Evolutionary conservation across 2,888 invertebrate species (phyloP).

Genomic region (Maniola hyperantus): DNA sequence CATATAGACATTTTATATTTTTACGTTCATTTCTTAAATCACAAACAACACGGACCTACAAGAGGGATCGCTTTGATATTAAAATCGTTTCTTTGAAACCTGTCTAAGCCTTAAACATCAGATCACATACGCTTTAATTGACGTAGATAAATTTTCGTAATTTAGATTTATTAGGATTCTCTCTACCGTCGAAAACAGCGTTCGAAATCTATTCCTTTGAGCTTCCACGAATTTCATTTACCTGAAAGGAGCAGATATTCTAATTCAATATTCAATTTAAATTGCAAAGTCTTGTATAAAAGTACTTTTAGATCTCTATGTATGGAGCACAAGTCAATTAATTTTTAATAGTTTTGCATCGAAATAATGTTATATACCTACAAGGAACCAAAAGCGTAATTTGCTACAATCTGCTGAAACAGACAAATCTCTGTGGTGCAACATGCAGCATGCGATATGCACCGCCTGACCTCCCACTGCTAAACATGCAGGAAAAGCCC

Average conservation of each 20-base stretch:
- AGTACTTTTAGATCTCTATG: constrained; percentile 16
- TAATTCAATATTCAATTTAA: constrained; percentile 39
- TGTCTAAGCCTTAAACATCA: neutral
- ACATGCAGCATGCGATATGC: too few species aligned
- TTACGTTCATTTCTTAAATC: neutral
- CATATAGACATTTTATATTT: too few species aligned
- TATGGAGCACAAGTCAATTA: constrained; percentile 20
- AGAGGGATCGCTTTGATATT: neutral
- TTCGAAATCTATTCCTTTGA: constrained; percentile 34
- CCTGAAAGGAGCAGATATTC: constrained; percentile 33
- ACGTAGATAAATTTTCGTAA: constrained; percentile 30
- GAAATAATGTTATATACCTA: too few species aligned
- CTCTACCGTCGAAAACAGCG: constrained; percentile 27
- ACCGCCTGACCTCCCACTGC: too few species aligned
- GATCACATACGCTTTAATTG: constrained; percentile 10
- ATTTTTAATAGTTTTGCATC: constrained; percentile 12
- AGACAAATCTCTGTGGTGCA: too few species aligned
- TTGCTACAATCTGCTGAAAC: too few species aligned
- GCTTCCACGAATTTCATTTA: constrained; percentile 37
- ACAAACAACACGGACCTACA: neutral
- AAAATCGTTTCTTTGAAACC: neutral
- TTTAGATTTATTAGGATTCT: constrained; percentile 34
- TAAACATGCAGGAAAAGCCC: too few species aligned
- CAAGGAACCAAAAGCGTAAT: too few species aligned
- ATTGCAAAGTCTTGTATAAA: constrained; percentile 32